These are phyloP conservation scores for Pristionchus entomophagus DNA, from an alignment of 2,888 invertebrate species.

Conservation along the genomic window DNA sequence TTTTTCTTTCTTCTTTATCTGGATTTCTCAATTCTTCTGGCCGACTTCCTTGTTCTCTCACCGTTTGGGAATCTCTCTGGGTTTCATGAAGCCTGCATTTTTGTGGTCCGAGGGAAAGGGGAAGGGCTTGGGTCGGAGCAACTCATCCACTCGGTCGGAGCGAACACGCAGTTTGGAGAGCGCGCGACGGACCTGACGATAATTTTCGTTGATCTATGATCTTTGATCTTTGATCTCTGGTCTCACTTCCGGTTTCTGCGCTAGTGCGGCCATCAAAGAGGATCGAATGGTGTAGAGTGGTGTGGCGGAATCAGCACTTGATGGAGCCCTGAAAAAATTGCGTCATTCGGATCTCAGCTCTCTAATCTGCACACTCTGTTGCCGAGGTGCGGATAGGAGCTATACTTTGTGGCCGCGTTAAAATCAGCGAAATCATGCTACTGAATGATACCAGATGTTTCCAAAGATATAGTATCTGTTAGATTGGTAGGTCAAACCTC, in stretches of 20 bases:
- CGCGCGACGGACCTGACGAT: slow-evolving; percentile 7
- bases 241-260: slow-evolving; percentile 37
- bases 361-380: no score
- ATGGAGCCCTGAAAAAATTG: not conserved
- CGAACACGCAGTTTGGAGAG: slow-evolving; percentile 29
- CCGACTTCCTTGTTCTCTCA: no score
- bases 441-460: no score
- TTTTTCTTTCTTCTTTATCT: no score
- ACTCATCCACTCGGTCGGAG: slow-evolving; percentile 42
- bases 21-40: no score
- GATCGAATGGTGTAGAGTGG: slow-evolving; percentile 47
- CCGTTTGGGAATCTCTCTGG: slow-evolving; percentile 43
- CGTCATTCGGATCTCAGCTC: not conserved
- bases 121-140: slow-evolving; percentile 38
- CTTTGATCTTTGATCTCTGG: not conserved
- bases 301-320: not conserved
- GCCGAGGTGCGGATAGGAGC: no score
- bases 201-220: not conserved
- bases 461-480: not conserved
- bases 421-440: no score
- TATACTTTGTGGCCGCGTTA: no score
- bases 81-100: slow-evolving; percentile 46
- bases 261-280: slow-evolving; percentile 36
- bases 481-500: not conserved
- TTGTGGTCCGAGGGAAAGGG: slow-evolving; percentile 44